Percentiles rank a stretch among this genome's conserved stretches.
phyloP scores from a whole-genome alignment of 2,888 invertebrate genomes.

The Meteorus colon region DNA sequence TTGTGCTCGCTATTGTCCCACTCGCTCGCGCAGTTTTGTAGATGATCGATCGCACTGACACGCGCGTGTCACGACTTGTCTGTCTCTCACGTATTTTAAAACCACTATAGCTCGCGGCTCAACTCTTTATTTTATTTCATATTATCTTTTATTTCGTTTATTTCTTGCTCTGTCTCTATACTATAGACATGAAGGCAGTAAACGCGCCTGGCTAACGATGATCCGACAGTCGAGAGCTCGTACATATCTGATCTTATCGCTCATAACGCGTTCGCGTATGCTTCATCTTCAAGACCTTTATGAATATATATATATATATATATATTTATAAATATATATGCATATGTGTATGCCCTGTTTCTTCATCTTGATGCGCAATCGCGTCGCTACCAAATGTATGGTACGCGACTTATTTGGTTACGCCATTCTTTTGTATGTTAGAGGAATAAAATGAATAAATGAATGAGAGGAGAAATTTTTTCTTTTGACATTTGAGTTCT shows the following conservation, averaged over 20 bases:
- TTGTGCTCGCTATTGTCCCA: constrained; percentile 59
- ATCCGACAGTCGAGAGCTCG: constrained; percentile 61
- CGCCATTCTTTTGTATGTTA: background rate
- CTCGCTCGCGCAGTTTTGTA: constrained; percentile 57
- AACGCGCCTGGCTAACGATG: constrained; percentile 57
- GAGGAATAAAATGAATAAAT: background rate
- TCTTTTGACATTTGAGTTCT: constrained; percentile 20
- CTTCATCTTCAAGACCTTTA: constrained; percentile 31
- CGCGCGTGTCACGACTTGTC: constrained; percentile 53
- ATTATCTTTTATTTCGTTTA: constrained; percentile 6
- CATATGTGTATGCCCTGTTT: constrained; percentile 19
- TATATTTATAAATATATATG: background rate
- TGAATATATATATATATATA: constrained; percentile 10
- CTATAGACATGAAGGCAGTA: constrained; percentile 18
- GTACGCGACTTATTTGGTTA: constrained; percentile 10
- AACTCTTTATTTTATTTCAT: background rate
- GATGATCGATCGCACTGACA: constrained; percentile 70
- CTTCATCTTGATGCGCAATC: constrained; percentile 28
- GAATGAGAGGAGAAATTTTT: background rate
- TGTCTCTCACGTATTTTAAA: constrained; percentile 37
- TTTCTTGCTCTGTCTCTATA: background rate
- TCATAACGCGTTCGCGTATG: constrained; percentile 54
- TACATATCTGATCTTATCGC: constrained; percentile 49
- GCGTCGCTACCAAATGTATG: constrained; percentile 13
- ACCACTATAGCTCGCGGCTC: constrained; percentile 21